phyloP scores from a whole-genome alignment of 2,797 vertebrate genomes.

The Emydoidea blandingii region DNA sequence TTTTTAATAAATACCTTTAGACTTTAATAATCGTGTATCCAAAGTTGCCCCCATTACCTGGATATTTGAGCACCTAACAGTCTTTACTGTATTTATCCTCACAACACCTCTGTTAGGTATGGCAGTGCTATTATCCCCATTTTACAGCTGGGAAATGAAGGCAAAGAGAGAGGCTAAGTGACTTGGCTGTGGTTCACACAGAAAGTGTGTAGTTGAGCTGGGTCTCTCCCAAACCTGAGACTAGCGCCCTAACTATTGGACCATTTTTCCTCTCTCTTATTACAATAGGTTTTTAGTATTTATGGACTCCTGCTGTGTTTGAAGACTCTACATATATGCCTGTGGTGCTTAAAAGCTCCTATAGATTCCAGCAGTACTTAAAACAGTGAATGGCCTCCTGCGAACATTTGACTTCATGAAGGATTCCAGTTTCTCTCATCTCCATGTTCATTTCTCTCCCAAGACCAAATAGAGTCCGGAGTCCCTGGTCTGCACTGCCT shows the following conservation, averaged over 20 bases:
- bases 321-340: neutral
- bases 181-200: neutral
- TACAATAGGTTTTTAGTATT: neutral
- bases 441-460: neutral
- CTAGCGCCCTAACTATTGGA: neutral
- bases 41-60: neutral
- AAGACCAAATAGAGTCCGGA: neutral
- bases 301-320: neutral
- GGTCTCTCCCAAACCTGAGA: neutral
- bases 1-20: neutral
- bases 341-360: neutral
- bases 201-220: neutral
- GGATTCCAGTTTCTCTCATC: neutral
- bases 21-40: neutral
- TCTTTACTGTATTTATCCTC: neutral
- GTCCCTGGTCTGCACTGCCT: neutral
- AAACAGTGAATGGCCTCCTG: neutral
- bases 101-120: neutral
- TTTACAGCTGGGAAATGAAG: neutral
- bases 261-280: neutral
- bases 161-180: neutral
- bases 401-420: neutral
- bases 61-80: neutral
- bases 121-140: fast-evolving
- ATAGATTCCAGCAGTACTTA: neutral